Evolutionary conservation across 2,888 invertebrate species (phyloP).

Genomic region (Ochropleura leucogaster): DNA sequence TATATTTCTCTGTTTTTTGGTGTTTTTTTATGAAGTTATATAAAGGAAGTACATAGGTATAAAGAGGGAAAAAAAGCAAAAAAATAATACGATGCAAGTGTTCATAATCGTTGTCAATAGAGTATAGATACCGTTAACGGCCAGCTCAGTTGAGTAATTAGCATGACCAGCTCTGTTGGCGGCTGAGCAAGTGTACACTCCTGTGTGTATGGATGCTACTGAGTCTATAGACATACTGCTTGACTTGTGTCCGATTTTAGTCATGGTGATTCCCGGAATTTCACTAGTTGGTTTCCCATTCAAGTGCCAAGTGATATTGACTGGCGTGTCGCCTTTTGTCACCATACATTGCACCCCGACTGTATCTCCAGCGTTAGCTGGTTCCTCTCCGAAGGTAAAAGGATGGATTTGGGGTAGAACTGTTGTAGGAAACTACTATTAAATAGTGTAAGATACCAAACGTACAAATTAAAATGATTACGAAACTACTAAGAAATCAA

Average conservation of each 20-base stretch:
- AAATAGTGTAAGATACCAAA: constrained; percentile 53
- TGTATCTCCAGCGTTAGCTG: constrained; percentile 94
- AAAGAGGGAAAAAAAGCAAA: constrained; percentile 50
- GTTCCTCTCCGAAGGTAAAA: constrained; percentile 94
- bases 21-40: neutral
- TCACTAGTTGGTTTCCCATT: constrained; percentile 91
- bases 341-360: constrained; percentile 94
- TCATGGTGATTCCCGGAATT: constrained; percentile 90
- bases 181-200: constrained; percentile 94
- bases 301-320: constrained; percentile 94
- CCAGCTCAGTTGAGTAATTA: constrained; percentile 92
- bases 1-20: constrained; percentile 5
- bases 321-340: constrained; percentile 94
- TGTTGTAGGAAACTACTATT: constrained; percentile 75
- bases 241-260: constrained; percentile 91
- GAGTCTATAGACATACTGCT: constrained; percentile 94
- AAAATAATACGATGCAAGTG: constrained; percentile 46
- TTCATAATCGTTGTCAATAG: constrained; percentile 50
- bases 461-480: constrained; percentile 55
- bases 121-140: constrained; percentile 92
- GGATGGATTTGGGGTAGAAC: constrained; percentile 95
- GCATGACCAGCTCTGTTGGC: constrained; percentile 92
- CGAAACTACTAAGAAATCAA: constrained; percentile 67
- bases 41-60: constrained; percentile 29
- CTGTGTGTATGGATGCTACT: constrained; percentile 93